Conservation (phyloP, 2,113 vertebrate genomes). For the Pitta sordida region DNA sequence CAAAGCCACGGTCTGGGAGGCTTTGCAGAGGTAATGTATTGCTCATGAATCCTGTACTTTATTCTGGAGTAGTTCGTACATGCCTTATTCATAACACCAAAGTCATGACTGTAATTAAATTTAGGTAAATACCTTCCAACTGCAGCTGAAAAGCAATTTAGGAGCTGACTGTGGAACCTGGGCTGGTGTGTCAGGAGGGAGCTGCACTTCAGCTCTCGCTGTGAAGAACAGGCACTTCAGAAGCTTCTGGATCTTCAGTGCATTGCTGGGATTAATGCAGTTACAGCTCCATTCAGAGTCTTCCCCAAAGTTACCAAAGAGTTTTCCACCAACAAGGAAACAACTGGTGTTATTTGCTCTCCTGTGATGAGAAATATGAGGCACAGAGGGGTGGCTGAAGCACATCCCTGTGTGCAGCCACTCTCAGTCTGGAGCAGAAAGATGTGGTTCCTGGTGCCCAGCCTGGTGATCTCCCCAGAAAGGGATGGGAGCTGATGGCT, state of each 20-base stretch:
- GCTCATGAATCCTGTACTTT: background rate
- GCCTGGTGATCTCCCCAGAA: background rate
- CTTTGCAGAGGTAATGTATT: background rate
- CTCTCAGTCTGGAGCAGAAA: background rate
- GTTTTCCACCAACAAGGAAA: background rate
- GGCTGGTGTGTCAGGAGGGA: background rate
- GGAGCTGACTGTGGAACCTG: background rate
- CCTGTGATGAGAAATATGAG: background rate
- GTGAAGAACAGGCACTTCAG: background rate
- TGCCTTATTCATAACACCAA: background rate
- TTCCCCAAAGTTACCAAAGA: fast-evolving
- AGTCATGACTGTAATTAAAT: background rate
- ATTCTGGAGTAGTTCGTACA: background rate
- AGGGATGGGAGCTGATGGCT: background rate
- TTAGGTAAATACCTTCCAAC: background rate
- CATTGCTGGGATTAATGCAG: background rate
- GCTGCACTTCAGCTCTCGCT: background rate
- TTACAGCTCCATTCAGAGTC: background rate
- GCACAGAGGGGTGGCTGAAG: background rate
- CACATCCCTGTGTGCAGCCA: fast-evolving
- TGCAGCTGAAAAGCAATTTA: background rate
- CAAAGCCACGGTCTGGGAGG: background rate
- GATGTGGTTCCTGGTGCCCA: fast-evolving
- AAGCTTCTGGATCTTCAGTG: background rate
- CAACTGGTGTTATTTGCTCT: fast-evolving